Conservation (phyloP, 1,140 invertebrate genomes). For the Armadillidium nasatum region DNA sequence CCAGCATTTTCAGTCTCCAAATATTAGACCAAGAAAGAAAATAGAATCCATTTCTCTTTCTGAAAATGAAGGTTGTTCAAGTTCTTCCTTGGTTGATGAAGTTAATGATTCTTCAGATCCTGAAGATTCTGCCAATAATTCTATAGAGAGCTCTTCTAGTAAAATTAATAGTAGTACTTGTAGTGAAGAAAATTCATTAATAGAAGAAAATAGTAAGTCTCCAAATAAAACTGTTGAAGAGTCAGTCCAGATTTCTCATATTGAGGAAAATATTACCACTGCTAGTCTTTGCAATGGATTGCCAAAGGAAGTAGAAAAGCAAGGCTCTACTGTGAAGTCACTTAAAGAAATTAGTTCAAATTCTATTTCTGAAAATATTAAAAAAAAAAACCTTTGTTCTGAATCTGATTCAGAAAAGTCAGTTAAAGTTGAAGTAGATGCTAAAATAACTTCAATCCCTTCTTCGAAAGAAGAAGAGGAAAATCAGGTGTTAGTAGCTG, state of each 20-base stretch:
- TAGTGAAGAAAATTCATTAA: not conserved
- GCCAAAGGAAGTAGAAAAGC: slow-evolving; percentile 25
- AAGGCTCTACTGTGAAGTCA: no score
- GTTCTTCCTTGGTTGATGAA: not conserved
- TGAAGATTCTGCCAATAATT: not conserved
- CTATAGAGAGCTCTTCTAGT: not conserved
- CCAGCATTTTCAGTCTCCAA: no score
- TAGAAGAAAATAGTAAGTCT: not conserved
- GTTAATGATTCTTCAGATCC: not conserved
- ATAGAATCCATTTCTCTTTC: not conserved
- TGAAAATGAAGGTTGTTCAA: not conserved
- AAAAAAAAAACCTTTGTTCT: no score
- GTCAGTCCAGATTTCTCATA: not conserved
- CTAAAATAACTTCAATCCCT: no score
- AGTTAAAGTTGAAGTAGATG: no score
- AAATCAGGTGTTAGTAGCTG: not conserved
- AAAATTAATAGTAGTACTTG: not conserved
- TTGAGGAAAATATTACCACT: no score
- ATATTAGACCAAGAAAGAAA: not conserved
- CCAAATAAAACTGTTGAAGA: not conserved
- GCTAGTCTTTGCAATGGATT: slow-evolving; percentile 1
- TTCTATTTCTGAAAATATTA: no score
- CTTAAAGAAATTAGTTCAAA: no score
- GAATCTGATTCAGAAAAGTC: no score
- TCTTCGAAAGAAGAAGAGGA: no score